Evolutionary conservation across 2,113 vertebrate species (phyloP).

Genomic region (Platycercus adscitus): DNA sequence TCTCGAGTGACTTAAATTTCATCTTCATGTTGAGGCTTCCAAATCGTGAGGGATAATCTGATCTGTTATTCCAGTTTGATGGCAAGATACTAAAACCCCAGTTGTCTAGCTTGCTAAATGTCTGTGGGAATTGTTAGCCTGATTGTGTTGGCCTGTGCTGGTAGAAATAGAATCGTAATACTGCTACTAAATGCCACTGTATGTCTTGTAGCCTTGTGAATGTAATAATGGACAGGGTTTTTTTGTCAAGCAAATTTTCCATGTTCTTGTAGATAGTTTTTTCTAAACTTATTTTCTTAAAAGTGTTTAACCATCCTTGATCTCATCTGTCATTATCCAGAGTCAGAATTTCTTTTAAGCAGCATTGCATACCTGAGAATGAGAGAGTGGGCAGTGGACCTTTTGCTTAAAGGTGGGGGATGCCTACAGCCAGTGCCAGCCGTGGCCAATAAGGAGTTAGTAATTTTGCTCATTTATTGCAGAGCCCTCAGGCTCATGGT

Average conservation of each 20-base stretch:
- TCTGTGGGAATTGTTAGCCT: neutral
- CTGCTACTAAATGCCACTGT: neutral
- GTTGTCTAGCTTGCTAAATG: neutral
- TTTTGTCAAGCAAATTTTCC: neutral
- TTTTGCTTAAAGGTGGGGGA: neutral
- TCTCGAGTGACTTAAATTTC: neutral
- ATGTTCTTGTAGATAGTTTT: neutral
- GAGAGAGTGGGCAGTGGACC: neutral
- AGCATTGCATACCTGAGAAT: accelerated
- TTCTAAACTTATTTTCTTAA: neutral
- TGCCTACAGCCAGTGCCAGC: accelerated
- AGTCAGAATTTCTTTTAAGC: neutral
- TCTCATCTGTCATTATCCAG: neutral
- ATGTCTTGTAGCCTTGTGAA: neutral
- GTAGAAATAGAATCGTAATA: neutral
- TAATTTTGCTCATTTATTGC: accelerated
- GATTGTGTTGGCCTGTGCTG: neutral
- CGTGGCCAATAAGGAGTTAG: neutral
- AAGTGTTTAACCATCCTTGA: neutral
- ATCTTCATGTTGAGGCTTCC: neutral
- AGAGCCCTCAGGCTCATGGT: neutral
- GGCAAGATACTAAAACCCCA: neutral
- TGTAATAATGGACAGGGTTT: neutral
- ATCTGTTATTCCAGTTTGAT: neutral
- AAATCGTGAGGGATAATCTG: neutral